Evolutionary conservation across 2,797 vertebrate species (phyloP).

Genomic region (Nannoperca australis): DNA sequence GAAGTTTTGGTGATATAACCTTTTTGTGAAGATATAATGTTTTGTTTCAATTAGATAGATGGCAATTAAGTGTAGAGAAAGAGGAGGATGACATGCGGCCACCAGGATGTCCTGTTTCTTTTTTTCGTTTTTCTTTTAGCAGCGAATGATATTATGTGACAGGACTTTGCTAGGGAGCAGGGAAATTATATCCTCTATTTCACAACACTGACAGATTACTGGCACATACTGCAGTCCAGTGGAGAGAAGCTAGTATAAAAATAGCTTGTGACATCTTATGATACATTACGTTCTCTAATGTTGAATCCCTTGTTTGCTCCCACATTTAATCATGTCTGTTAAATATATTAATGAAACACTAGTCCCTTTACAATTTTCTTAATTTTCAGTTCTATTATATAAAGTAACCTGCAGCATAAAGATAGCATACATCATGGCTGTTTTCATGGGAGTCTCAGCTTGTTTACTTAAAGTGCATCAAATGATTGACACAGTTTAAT

Average conservation of each 20-base stretch:
- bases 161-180: constrained; percentile 17
- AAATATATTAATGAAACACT: constrained; percentile 25
- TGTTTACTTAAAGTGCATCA: constrained; percentile 61
- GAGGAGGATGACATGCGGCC: background rate
- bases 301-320: constrained; percentile 1
- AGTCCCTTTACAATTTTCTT: constrained; percentile 23
- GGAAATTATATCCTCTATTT: constrained; percentile 27
- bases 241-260: constrained; percentile 16
- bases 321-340: constrained; percentile 16
- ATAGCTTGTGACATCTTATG: constrained; percentile 28
- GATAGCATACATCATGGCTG: constrained; percentile 26
- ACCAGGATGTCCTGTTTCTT: background rate
- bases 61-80: background rate
- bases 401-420: constrained; percentile 43
- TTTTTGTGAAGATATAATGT: background rate
- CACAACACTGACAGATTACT: constrained; percentile 44
- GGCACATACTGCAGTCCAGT: constrained; percentile 20
- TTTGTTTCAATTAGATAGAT: background rate
- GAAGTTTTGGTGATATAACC: background rate
- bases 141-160: constrained; percentile 31
- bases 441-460: constrained; percentile 38
- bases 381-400: constrained; percentile 32
- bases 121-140: background rate
- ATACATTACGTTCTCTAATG: constrained; percentile 21
- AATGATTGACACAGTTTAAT: constrained; percentile 70